Conservation (phyloP, 2,888 invertebrate species). For the Stenchaetothrips biformis region DNA sequence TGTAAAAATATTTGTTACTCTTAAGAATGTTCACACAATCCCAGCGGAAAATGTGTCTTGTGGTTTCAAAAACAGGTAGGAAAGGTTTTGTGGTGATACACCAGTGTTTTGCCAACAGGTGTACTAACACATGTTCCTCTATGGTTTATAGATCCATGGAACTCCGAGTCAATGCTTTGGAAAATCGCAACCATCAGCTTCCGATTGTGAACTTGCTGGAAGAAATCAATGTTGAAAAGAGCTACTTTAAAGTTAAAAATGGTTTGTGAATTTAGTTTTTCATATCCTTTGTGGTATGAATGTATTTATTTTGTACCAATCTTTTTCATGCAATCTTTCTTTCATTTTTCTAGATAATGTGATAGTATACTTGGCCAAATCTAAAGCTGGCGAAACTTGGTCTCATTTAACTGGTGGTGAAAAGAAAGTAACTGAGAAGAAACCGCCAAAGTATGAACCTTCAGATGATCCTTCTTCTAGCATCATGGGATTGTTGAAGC, state of each 20-base stretch:
- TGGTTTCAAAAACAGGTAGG: slow-evolving; percentile 57
- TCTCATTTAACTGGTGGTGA: slow-evolving; percentile 76
- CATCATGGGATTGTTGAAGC: slow-evolving; percentile 86
- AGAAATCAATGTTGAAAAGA: slow-evolving; percentile 63
- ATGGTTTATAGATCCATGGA: slow-evolving; percentile 58
- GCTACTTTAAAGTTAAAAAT: slow-evolving; percentile 75
- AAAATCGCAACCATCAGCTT: slow-evolving; percentile 73
- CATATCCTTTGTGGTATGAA: slow-evolving; percentile 26
- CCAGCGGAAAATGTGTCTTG: slow-evolving; percentile 64
- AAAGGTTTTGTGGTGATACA: slow-evolving; percentile 10
- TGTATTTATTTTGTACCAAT: not conserved
- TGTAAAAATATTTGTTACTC: slow-evolving; percentile 83
- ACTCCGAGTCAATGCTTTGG: slow-evolving; percentile 63
- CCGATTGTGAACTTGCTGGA: slow-evolving; percentile 71
- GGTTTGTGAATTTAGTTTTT: slow-evolving; percentile 47
- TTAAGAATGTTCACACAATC: slow-evolving; percentile 70
- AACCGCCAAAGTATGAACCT: slow-evolving; percentile 53
- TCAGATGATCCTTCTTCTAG: slow-evolving; percentile 62
- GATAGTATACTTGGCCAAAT: slow-evolving; percentile 63
- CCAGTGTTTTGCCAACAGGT: slow-evolving; percentile 26
- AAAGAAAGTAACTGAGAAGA: slow-evolving; percentile 69
- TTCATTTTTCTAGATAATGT: slow-evolving; percentile 54
- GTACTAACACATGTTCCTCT: slow-evolving; percentile 29
- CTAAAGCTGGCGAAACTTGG: slow-evolving; percentile 60
- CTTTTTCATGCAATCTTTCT: not conserved